phyloP scores from a whole-genome alignment of 2,888 invertebrate genomes.

The Drosophila macrospina region DNA sequence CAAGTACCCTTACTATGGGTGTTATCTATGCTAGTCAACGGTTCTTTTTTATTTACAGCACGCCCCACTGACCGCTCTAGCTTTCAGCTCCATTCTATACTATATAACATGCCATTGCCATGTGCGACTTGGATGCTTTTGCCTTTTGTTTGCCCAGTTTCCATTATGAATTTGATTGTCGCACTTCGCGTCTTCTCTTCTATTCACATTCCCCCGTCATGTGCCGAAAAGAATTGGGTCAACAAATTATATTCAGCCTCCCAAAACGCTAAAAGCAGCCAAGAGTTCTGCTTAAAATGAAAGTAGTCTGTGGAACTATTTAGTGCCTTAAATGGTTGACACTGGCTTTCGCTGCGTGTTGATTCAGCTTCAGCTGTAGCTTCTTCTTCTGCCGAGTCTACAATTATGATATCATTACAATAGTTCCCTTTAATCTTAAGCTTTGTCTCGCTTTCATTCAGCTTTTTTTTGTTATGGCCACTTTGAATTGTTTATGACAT shows the following conservation, averaged over 20 bases:
- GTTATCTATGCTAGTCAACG: slow-evolving; percentile 71
- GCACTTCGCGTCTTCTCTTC: slow-evolving; percentile 6
- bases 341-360: slow-evolving; percentile 12
- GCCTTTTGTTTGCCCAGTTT: slow-evolving; percentile 28
- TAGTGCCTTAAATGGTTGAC: slow-evolving; percentile 21
- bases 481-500: slow-evolving; percentile 8
- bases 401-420: slow-evolving; percentile 22
- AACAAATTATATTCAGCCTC: slow-evolving; percentile 17
- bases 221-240: slow-evolving; percentile 16
- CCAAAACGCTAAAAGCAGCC: not conserved
- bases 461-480: not conserved
- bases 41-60: slow-evolving; percentile 51
- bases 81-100: slow-evolving; percentile 4
- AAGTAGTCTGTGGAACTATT: slow-evolving; percentile 23
- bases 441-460: slow-evolving; percentile 12
- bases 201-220: not conserved
- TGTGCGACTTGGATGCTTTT: slow-evolving; percentile 3
- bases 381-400: not conserved
- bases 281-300: slow-evolving; percentile 16
- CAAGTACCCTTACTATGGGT: not conserved
- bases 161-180: slow-evolving; percentile 50
- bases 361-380: no score
- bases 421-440: slow-evolving; percentile 1
- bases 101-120: slow-evolving; percentile 11
- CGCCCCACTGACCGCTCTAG: slow-evolving; percentile 42